A percentile compares a stretch with the other conserved stretches of the same genome.
Conservation (phyloP, 1,140 invertebrate species). For the Psix sp. region DNA sequence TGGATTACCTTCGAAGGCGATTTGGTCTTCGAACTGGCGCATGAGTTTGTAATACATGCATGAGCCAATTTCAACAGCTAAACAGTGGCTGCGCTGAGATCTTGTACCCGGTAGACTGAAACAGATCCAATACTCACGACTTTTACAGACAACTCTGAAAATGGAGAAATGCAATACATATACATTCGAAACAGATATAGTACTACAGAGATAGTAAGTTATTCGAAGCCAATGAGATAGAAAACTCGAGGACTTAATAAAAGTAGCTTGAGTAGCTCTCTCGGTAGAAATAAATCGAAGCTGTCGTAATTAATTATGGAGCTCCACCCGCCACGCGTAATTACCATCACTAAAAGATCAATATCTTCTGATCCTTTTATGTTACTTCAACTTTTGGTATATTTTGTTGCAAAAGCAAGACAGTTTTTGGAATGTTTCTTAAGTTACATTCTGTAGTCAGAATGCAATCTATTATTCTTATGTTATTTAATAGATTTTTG, state of each 20-base stretch:
- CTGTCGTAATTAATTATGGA: constrained; percentile 50
- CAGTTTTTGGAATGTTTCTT: constrained; percentile 1
- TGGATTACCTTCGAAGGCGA: constrained; percentile 48
- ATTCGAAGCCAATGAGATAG: constrained; percentile 50
- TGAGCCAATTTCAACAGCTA: constrained; percentile 25
- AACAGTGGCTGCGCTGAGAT: constrained; percentile 12
- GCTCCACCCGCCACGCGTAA: constrained; percentile 41
- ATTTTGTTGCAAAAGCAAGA: constrained; percentile 11
- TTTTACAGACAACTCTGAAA: constrained; percentile 39
- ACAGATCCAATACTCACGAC: constrained; percentile 17
- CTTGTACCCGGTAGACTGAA: constrained; percentile 34
- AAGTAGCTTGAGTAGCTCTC: constrained; percentile 31
- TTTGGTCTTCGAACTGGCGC: constrained; percentile 18
- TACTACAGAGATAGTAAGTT: constrained; percentile 30
- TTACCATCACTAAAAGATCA: constrained; percentile 41
- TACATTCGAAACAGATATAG: constrained; percentile 19
- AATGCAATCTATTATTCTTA: too few species aligned
- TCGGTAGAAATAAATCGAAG: constrained; percentile 19
- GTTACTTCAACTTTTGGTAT: constrained; percentile 6
- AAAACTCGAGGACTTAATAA: constrained; percentile 50
- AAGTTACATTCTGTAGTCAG: too few species aligned
- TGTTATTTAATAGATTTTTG: too few species aligned
- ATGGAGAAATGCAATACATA: constrained; percentile 46
- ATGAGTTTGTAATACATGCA: constrained; percentile 27
- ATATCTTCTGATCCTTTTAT: constrained; percentile 22